These are phyloP conservation scores for Agelastica alni DNA, from an alignment of 2,888 invertebrate species.

Conservation along the genomic window DNA sequence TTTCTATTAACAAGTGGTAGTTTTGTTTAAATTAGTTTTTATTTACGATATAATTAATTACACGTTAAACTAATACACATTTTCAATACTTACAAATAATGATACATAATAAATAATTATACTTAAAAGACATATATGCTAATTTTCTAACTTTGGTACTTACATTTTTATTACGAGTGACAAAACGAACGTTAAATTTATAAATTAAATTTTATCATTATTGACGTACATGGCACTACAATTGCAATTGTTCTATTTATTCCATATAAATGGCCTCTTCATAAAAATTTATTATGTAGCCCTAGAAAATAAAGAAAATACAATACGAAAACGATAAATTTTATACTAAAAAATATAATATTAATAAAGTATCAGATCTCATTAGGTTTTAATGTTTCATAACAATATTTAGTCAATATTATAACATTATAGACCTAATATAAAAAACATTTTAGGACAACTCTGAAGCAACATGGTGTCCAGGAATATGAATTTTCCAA, in stretches of 20 bases:
- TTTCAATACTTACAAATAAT: slow-evolving; percentile 10
- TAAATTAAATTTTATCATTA: slow-evolving; percentile 15
- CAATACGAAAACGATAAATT: slow-evolving; percentile 1
- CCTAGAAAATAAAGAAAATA: slow-evolving; percentile 28
- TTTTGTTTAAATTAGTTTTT: too few species aligned
- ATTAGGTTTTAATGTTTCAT: too few species aligned
- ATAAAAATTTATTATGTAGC: slow-evolving; percentile 31
- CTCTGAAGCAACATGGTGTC: too few species aligned
- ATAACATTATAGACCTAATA: too few species aligned
- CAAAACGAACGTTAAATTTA: slow-evolving; percentile 4
- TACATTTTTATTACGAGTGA: neutral
- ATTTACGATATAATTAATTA: too few species aligned
- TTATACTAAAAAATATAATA: too few species aligned
- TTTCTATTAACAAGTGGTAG: too few species aligned
- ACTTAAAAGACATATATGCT: neutral
- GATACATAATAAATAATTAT: slow-evolving; percentile 8
- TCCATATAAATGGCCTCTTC: slow-evolving; percentile 29
- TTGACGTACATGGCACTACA: slow-evolving; percentile 20
- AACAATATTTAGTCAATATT: too few species aligned
- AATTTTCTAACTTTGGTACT: slow-evolving; percentile 14
- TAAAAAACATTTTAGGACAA: too few species aligned
- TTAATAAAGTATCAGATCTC: too few species aligned
- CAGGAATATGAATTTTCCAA: too few species aligned
- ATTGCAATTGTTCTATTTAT: slow-evolving; percentile 19
- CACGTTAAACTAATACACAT: slow-evolving; percentile 13